Percentiles rank a stretch among this genome's conserved stretches.
Conservation (phyloP, 1,140 invertebrate genomes). For the Ooceraea biroi region DNA sequence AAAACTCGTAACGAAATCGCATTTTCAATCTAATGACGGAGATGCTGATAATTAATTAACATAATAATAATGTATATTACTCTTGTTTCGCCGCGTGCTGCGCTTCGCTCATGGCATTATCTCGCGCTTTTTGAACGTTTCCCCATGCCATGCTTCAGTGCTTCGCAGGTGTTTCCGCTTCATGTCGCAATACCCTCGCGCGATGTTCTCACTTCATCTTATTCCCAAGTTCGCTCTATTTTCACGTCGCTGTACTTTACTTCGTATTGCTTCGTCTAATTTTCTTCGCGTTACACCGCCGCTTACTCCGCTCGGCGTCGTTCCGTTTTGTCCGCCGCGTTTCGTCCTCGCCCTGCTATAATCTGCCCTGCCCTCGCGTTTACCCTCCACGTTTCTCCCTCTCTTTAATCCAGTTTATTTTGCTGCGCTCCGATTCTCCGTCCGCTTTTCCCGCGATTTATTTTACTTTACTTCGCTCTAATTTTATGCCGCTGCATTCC, state of each 20-base stretch:
- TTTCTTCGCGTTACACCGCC: too few species aligned
- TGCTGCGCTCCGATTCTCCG: slow-evolving; percentile 1
- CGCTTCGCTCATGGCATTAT: not conserved
- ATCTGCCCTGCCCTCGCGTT: too few species aligned
- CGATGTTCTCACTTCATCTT: not conserved
- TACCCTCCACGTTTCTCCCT: too few species aligned
- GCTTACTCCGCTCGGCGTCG: too few species aligned
- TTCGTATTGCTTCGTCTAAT: slow-evolving; percentile 11
- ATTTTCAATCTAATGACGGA: not conserved
- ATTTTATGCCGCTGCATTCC: slow-evolving; percentile 7
- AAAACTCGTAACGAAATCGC: not conserved
- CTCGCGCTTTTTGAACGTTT: not conserved
- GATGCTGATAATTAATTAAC: slow-evolving; percentile 20
- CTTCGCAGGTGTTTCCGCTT: slow-evolving; percentile 9
- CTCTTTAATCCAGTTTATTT: not conserved
- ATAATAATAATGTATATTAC: not conserved
- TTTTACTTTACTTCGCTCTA: not conserved
- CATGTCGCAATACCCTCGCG: not conserved
- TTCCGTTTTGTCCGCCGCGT: too few species aligned
- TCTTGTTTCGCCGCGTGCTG: not conserved
- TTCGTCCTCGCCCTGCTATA: too few species aligned
- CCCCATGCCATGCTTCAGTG: not conserved
- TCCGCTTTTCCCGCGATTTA: not conserved
- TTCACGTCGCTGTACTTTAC: slow-evolving; percentile 2
- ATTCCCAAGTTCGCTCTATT: slow-evolving; percentile 4